phyloP scores from a whole-genome alignment of 2,797 vertebrate genomes.

The Botia kubotai region DNA sequence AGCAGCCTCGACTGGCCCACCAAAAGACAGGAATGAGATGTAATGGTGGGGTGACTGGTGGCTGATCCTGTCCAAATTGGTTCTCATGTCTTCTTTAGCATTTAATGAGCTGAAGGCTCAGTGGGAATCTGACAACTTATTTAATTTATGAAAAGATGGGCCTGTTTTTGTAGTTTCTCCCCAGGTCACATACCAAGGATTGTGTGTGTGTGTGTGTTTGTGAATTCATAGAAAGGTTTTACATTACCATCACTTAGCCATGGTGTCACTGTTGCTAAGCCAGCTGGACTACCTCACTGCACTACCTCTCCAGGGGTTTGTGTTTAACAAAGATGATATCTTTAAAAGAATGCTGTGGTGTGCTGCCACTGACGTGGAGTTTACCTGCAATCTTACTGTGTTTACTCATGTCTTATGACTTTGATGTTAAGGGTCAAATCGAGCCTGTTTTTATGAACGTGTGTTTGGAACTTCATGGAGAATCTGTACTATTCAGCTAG shows the following conservation, averaged over 20 bases:
- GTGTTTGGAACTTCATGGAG: not conserved
- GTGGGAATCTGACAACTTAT: slow-evolving; percentile 81
- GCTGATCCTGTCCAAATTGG: slow-evolving; percentile 71
- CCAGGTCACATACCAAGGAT: slow-evolving; percentile 67
- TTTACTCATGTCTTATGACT: not conserved
- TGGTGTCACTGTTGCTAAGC: slow-evolving; percentile 35
- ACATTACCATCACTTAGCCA: slow-evolving; percentile 47
- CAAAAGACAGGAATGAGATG: slow-evolving; percentile 24
- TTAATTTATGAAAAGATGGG: slow-evolving; percentile 79
- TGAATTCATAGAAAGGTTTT: slow-evolving; percentile 41
- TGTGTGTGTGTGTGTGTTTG: slow-evolving; percentile 34
- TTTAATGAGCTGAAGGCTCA: slow-evolving; percentile 84
- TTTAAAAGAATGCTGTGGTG: slow-evolving; percentile 45
- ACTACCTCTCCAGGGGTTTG: slow-evolving; percentile 56
- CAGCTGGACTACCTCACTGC: slow-evolving; percentile 23
- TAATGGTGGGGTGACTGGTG: slow-evolving; percentile 34
- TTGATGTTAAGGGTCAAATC: not conserved
- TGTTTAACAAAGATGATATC: slow-evolving; percentile 58
- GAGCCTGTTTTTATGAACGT: not conserved
- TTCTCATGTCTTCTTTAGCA: slow-evolving; percentile 80
- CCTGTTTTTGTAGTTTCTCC: slow-evolving; percentile 74
- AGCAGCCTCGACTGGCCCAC: not conserved
- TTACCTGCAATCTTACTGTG: slow-evolving; percentile 41
- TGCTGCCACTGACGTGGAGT: slow-evolving; percentile 58
- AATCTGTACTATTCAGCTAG: not conserved